Percentiles rank a stretch among this genome's conserved stretches.
Evolutionary conservation across 2,113 vertebrate species (phyloP).

Genomic region (Oryctolagus cuniculus): DNA sequence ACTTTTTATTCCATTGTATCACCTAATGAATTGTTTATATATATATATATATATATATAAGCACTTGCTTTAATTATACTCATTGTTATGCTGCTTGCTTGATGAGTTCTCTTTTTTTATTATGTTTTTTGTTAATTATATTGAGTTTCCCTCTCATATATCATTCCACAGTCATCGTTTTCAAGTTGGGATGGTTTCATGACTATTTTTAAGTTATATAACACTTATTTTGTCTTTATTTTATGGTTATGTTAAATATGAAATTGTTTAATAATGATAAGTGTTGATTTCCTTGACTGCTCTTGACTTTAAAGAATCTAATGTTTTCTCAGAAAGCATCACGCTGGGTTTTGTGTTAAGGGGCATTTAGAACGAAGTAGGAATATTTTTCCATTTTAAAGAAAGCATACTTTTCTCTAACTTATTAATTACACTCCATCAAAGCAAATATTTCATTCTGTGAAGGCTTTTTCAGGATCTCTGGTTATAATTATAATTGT

Average conservation of each 20-base stretch:
- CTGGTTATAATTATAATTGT: background rate
- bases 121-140: background rate
- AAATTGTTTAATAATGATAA: background rate
- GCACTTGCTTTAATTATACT: background rate
- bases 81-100: background rate
- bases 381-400: slow-evolving; percentile 29
- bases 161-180: background rate
- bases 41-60: background rate
- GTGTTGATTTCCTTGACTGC: background rate
- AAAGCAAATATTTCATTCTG: background rate
- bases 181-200: background rate
- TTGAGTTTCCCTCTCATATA: background rate
- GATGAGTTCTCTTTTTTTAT: background rate
- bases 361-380: background rate
- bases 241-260: background rate
- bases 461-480: background rate
- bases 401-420: background rate
- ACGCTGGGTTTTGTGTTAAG: background rate
- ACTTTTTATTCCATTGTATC: background rate
- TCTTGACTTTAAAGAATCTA: background rate
- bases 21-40: background rate
- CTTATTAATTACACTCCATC: background rate
- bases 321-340: background rate
- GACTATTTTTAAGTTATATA: background rate
- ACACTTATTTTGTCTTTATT: background rate